Evolutionary conservation across 2,113 vertebrate genomes (phyloP).

Genomic region (Merops nubicus): DNA sequence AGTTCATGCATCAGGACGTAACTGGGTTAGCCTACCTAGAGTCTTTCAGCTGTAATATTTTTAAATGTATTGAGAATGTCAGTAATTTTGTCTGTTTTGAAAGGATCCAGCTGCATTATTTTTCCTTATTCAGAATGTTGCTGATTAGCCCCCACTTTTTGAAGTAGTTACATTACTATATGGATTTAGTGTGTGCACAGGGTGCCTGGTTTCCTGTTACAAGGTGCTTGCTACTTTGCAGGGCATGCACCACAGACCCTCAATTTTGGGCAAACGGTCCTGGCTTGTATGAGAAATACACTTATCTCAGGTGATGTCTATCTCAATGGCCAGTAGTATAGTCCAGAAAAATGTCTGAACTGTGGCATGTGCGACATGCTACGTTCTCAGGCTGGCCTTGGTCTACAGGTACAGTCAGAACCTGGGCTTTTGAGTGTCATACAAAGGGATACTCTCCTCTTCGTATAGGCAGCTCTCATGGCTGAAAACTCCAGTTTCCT

Average conservation of each 20-base stretch:
- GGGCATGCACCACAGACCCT: neutral
- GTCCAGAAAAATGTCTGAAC: neutral
- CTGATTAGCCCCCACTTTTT: neutral
- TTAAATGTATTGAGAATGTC: neutral
- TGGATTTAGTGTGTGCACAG: neutral
- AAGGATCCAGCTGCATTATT: neutral
- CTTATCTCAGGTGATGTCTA: neutral
- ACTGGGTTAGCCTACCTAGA: slow-evolving; percentile 26
- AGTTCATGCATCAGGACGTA: slow-evolving; percentile 44
- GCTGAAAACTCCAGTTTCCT: neutral
- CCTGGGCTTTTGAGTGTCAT: neutral
- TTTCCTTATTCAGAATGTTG: neutral
- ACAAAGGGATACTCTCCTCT: neutral
- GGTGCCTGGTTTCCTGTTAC: neutral
- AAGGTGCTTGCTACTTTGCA: neutral
- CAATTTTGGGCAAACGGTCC: neutral
- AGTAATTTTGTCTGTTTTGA: slow-evolving; percentile 26
- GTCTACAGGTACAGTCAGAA: neutral
- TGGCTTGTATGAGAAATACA: neutral
- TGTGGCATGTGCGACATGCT: neutral
- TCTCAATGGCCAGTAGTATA: neutral
- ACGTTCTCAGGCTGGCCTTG: neutral
- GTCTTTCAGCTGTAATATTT: slow-evolving; percentile 8
- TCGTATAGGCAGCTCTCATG: neutral
- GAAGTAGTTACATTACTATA: neutral